Percentiles rank a stretch among this genome's conserved stretches.
Evolutionary conservation across 37 sponge, comb jelly and placozoan genomes (phyloP).

Genomic region (Corticium candelabrum): DNA sequence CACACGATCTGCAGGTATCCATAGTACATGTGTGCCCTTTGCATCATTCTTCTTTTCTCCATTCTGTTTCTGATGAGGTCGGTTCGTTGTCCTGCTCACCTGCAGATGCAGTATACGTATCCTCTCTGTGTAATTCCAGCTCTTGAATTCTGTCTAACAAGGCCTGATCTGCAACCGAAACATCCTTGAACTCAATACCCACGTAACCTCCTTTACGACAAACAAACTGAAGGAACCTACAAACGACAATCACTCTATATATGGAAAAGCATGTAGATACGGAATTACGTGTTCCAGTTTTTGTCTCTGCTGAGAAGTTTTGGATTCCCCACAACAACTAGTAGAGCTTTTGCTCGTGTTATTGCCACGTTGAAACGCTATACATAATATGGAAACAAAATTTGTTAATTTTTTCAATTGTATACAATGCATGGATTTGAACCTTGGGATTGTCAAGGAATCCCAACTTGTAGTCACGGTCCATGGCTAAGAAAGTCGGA

Average conservation of each 20-base stretch:
- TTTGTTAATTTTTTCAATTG: background rate
- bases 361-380: constrained; percentile 77
- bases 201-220: background rate
- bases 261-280: background rate
- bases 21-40: too few species aligned
- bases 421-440: too few species aligned
- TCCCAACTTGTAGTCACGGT: background rate
- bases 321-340: constrained; percentile 66
- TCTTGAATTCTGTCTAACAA: background rate
- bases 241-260: background rate
- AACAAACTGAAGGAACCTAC: background rate
- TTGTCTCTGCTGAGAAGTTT: constrained; percentile 18
- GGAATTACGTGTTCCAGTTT: background rate
- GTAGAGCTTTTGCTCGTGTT: constrained; percentile 57
- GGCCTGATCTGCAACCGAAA: background rate
- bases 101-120: background rate
- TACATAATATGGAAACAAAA: background rate
- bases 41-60: background rate
- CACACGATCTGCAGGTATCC: too few species aligned
- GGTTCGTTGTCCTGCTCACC: background rate
- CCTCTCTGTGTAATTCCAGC: background rate
- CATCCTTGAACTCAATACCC: background rate
- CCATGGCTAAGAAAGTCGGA: background rate
- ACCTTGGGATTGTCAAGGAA: constrained; percentile 3
- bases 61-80: background rate